Percentiles rank a stretch among this genome's conserved stretches.
Conservation (phyloP, 1,140 invertebrate species). For the Camponotus vicinus region DNA sequence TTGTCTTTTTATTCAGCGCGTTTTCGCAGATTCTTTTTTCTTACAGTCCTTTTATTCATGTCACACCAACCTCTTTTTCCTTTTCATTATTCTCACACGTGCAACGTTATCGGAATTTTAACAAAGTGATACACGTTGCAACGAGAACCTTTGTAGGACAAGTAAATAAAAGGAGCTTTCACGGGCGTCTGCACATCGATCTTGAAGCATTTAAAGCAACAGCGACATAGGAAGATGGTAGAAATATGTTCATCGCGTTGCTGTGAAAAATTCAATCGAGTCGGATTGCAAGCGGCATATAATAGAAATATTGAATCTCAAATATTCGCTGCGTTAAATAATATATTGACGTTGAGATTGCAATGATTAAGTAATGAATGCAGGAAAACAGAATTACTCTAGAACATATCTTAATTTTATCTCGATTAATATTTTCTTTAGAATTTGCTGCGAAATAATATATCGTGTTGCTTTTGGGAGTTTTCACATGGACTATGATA, state of each 20-base stretch:
- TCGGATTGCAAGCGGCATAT: not conserved
- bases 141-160: constrained; percentile 27
- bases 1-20: not conserved
- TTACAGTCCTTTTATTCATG: constrained; percentile 11
- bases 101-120: constrained; percentile 44
- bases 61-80: not conserved
- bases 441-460: not conserved
- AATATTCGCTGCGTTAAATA: not conserved
- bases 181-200: constrained; percentile 13
- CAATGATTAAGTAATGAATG: not conserved
- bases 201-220: constrained; percentile 31
- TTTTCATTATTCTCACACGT: constrained; percentile 44
- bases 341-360: not conserved
- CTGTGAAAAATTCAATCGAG: constrained; percentile 17
- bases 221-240: constrained; percentile 6
- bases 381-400: not conserved
- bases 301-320: constrained; percentile 1
- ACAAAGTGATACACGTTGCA: constrained; percentile 35
- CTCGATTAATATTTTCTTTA: not conserved
- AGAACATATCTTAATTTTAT: not conserved
- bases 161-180: constrained; percentile 34
- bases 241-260: not conserved
- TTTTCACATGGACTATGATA: not conserved
- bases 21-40: not conserved
- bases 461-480: not conserved